phyloP scores from a whole-genome alignment of 2,888 invertebrate species.

The Campoplex nolae region DNA sequence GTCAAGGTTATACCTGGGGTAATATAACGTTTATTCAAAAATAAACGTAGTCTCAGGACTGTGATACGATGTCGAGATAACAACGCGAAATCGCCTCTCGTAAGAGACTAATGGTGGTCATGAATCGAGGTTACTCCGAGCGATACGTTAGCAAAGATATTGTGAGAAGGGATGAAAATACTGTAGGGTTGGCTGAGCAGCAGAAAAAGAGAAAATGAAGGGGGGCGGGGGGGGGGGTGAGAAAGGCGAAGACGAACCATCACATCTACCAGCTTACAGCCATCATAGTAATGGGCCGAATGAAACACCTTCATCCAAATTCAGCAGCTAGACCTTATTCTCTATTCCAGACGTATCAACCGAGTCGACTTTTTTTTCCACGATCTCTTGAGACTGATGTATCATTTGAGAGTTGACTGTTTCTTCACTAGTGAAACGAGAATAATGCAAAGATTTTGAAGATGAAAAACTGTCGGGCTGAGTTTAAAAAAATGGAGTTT shows the following conservation, averaged over 20 bases:
- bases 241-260: not conserved
- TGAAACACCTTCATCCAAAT: not conserved
- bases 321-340: constrained; percentile 52
- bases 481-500: not conserved
- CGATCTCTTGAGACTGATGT: constrained; percentile 45
- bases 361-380: constrained; percentile 56
- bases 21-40: constrained; percentile 62
- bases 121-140: constrained; percentile 68
- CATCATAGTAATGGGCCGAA: constrained; percentile 40
- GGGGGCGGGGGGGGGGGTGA: not conserved
- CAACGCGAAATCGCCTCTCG: constrained; percentile 69
- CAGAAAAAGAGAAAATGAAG: not conserved
- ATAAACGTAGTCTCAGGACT: constrained; percentile 53
- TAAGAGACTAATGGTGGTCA: constrained; percentile 70
- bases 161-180: constrained; percentile 30
- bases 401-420: constrained; percentile 30
- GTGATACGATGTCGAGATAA: constrained; percentile 70
- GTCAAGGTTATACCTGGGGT: constrained; percentile 15
- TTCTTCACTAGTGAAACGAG: constrained; percentile 47
- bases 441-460: constrained; percentile 35
- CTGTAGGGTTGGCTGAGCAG: constrained; percentile 21
- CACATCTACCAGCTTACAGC: constrained; percentile 26
- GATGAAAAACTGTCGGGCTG: constrained; percentile 48
- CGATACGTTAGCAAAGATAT: constrained; percentile 43
- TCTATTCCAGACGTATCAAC: constrained; percentile 56